Base-by-base conservation (phyloP, 2,888 invertebrate species). In the Cataglyphis rosenhaueri region DNA sequence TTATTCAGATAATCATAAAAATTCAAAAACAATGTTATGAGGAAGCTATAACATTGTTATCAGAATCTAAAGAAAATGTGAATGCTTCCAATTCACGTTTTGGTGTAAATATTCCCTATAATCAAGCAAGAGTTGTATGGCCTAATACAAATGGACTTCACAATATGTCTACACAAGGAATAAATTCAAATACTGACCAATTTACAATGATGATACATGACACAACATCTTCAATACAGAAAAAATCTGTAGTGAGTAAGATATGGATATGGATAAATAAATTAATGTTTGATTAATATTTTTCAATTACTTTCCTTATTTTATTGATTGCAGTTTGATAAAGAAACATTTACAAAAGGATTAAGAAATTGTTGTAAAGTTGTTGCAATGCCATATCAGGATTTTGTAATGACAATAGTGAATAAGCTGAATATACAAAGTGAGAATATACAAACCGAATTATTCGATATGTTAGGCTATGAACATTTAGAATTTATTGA, bases 381-480 rank as follows among this genome's bases (percentile, higher is more conserved):
- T 94, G 94, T 21, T 88, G 91, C 9, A 10, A 95, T 96, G 90
- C 95, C 96, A 0, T 95, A 95, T 85, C 95, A 96, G 0, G 96
- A 97, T 87, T 96, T 97, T 64, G 94, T 95, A 6, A 95, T 96
- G 83, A 95, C 96, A 1, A 95, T 97, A 32, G 95, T 96, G 32
- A 95, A 95, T 0, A 95, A 96, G 84, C 94, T 98, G 0, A 96
- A 44, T 44, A 12, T 15, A 44, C 44, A 86, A 93, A 92, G 85
- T 91, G 92, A 94, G 70, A 97, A 97, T 91, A 44, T 98, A 84
- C 97, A 98, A 93, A 97, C 97, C 92, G 97, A 98, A 94, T 95
- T 99, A 29, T 97, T 98, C 94, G 99, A 99, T 91, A 95, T 99
- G 5, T 95, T 98, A 35, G 99, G 99, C 0, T 98, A 97, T 94